Conservation (phyloP, 2,888 invertebrate genomes). For the Netelia virgata region DNA sequence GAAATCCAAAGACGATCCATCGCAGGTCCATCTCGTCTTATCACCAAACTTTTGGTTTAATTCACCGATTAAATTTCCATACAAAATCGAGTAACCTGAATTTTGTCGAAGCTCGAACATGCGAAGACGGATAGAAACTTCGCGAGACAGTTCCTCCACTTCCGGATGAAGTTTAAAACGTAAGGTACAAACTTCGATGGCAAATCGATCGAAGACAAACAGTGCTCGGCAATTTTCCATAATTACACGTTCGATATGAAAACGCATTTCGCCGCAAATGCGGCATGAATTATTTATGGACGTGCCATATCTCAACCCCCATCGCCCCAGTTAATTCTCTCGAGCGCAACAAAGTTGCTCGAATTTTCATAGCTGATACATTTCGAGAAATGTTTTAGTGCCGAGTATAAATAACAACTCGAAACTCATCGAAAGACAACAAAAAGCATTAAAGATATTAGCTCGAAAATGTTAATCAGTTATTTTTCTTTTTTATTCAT, state of each 20-base stretch:
- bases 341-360: neutral
- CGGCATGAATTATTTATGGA: slow-evolving; percentile 30
- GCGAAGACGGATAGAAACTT: neutral
- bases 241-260: slow-evolving; percentile 3
- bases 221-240: neutral
- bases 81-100: neutral
- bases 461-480: too few relatives aligned
- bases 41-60: neutral
- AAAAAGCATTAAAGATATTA: too few relatives aligned
- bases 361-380: neutral
- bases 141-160: neutral
- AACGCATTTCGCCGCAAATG: neutral
- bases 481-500: too few relatives aligned
- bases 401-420: too few relatives aligned
- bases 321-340: neutral
- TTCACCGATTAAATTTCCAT: neutral
- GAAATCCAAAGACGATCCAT: slow-evolving; percentile 32
- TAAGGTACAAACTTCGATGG: neutral
- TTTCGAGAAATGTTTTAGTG: too few relatives aligned
- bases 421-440: too few relatives aligned
- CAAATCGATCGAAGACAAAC: neutral
- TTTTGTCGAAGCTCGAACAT: neutral
- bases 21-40: neutral
- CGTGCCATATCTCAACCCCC: neutral
- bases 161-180: neutral